Percentiles rank a stretch among this genome's conserved stretches.
Conservation (phyloP, 1,140 invertebrate genomes). For the Cheumatopsyche charites region DNA sequence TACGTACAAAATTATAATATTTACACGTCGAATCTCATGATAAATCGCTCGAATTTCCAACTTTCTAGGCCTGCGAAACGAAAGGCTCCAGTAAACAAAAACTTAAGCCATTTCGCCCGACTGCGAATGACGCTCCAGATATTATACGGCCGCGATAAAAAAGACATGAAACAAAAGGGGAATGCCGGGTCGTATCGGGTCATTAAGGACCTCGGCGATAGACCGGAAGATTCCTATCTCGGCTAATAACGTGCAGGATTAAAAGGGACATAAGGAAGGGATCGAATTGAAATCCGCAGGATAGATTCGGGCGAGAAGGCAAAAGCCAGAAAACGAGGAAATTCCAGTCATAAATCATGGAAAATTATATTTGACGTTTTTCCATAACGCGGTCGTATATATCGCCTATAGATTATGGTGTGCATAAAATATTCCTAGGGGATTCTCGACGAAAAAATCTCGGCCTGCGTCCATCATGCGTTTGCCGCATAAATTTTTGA, state of each 20-base stretch:
- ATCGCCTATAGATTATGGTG: neutral
- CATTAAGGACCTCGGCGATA: neutral
- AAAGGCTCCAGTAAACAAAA: conserved; percentile 6
- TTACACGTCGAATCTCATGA: neutral
- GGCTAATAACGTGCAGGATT: conserved; percentile 7
- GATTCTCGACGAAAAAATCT: neutral
- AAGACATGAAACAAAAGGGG: conserved; percentile 9
- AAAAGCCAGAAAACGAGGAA: no score
- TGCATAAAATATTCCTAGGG: conserved; percentile 14
- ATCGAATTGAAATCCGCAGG: no score
- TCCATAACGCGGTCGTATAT: conserved; percentile 2
- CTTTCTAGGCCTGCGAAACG: neutral
- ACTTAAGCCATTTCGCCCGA: neutral
- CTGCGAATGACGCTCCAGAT: no score
- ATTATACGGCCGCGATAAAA: neutral
- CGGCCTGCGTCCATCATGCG: neutral
- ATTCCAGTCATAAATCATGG: conserved; percentile 8
- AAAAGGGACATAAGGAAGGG: neutral
- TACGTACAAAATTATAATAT: no score
- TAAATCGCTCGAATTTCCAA: neutral
- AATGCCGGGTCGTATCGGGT: neutral
- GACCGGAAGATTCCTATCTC: neutral
- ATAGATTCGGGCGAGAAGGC: no score
- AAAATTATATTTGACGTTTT: conserved; percentile 24
- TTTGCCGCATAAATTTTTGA: neutral